phyloP scores from a whole-genome alignment of 1,140 invertebrate species.

The Eciton burchellii region DNA sequence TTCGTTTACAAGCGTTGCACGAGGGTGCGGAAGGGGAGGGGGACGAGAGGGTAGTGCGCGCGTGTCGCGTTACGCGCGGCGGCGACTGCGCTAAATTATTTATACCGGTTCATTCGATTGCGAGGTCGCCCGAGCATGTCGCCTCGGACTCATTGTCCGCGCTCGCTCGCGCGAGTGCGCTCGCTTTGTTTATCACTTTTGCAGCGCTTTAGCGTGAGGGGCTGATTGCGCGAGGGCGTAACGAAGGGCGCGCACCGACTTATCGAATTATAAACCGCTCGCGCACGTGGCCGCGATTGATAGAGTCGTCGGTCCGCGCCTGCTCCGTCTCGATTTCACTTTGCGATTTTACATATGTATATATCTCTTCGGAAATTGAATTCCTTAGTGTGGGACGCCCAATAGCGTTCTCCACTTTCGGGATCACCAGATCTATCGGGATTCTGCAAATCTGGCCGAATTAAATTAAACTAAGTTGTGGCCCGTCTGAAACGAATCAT shows the following conservation, averaged over 20 bases:
- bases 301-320: not conserved
- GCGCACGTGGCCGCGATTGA: not conserved
- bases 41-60: not conserved
- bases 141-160: not conserved
- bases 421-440: too few relatives aligned
- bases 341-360: too few relatives aligned
- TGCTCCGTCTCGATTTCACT: too few relatives aligned
- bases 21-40: too few relatives aligned
- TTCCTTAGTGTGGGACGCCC: too few relatives aligned
- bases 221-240: not conserved
- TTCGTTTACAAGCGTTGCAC: slow-evolving; percentile 44
- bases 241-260: not conserved
- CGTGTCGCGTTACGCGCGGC: not conserved
- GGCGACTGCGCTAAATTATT: slow-evolving; percentile 35
- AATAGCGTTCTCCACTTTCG: too few relatives aligned
- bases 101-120: slow-evolving; percentile 31
- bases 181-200: slow-evolving; percentile 10
- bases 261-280: slow-evolving; percentile 20
- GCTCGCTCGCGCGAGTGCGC: not conserved
- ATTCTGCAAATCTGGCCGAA: too few relatives aligned
- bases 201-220: not conserved
- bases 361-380: too few relatives aligned
- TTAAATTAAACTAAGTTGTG: too few relatives aligned
- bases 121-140: not conserved
- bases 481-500: too few relatives aligned